Evolutionary conservation across 2,113 vertebrate genomes (phyloP).

Genomic region (Fregetta grallaria): DNA sequence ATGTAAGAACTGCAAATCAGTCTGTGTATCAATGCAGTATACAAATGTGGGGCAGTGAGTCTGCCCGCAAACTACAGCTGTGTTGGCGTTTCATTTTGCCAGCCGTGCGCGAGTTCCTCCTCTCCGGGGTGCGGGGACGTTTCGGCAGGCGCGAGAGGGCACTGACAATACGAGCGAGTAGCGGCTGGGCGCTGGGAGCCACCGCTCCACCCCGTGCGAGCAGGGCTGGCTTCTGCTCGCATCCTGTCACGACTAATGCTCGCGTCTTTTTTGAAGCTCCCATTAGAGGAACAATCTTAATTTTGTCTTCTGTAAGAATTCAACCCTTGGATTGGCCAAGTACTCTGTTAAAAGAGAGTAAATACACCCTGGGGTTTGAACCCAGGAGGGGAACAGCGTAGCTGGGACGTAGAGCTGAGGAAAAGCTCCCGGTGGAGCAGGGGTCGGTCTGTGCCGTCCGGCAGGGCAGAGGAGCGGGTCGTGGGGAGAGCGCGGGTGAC

Average conservation of each 20-base stretch:
- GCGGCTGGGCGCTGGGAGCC: background rate
- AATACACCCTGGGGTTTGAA: background rate
- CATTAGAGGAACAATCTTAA: background rate
- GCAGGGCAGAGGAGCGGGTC: fast-evolving
- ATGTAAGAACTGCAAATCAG: background rate
- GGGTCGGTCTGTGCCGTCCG: fast-evolving
- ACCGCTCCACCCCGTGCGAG: too few species aligned
- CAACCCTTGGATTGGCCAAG: background rate
- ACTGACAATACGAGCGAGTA: background rate
- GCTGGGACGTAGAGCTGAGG: background rate
- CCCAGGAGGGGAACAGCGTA: fast-evolving
- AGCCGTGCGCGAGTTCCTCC: fast-evolving
- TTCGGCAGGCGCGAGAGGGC: background rate
- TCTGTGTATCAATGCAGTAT: background rate
- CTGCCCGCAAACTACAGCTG: background rate
- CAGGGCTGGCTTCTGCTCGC: background rate
- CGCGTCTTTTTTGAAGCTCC: background rate
- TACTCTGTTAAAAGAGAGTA: background rate
- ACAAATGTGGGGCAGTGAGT: background rate
- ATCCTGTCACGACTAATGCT: fast-evolving
- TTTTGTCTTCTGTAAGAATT: background rate
- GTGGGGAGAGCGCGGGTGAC: fast-evolving
- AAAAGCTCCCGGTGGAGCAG: background rate
- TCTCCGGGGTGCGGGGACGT: fast-evolving
- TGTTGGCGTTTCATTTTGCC: background rate